Evolutionary conservation across 2,797 vertebrate species (phyloP).

Genomic region (Poecilia velifera): DNA sequence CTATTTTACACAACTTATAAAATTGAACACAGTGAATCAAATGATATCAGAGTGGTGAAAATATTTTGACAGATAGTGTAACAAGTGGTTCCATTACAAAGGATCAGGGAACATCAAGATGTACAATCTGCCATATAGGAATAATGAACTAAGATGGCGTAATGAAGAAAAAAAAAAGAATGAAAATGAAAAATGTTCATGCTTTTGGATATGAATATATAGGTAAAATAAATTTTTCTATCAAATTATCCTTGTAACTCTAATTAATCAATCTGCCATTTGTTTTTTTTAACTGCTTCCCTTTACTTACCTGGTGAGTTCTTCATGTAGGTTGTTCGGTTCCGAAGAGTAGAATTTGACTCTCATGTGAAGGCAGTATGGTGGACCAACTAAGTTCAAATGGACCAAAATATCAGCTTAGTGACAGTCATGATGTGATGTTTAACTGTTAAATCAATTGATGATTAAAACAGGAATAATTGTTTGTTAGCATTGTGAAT

Average conservation of each 20-base stretch:
- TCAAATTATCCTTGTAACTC: no score
- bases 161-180: background rate
- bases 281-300: background rate
- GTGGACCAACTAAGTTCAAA: constrained; percentile 89
- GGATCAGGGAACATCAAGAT: background rate
- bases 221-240: no score
- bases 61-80: background rate
- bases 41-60: background rate
- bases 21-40: background rate
- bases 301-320: constrained; percentile 89
- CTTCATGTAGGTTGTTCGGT: constrained; percentile 97
- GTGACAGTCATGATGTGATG: background rate
- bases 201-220: background rate
- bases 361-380: constrained; percentile 96
- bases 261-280: background rate
- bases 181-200: background rate
- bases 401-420: background rate
- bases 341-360: constrained; percentile 99
- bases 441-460: background rate
- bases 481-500: background rate
- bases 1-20: background rate
- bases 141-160: background rate
- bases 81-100: background rate
- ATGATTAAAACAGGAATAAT: background rate
- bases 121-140: background rate